Conservation (phyloP, 2,888 invertebrate genomes). For the Pimpla rufipes region DNA sequence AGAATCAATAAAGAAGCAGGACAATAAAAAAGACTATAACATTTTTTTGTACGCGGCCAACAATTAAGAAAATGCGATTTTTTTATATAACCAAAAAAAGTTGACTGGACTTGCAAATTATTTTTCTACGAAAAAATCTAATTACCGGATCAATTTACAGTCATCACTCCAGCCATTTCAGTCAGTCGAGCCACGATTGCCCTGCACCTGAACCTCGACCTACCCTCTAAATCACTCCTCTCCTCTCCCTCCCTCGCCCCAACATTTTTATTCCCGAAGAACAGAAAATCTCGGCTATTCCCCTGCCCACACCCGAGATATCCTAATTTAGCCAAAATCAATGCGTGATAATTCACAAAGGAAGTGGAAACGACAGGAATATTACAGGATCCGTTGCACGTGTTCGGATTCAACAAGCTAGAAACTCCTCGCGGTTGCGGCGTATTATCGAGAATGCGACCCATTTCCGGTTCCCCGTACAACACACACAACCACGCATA, state of each 20-base stretch:
- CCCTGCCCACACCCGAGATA: neutral
- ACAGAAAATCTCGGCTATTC: neutral
- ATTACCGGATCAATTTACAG: too few species aligned
- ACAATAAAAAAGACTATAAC: neutral
- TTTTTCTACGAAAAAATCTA: too few species aligned
- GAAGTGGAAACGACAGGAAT: neutral
- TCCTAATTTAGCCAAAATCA: conserved; percentile 1
- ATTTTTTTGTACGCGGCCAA: neutral
- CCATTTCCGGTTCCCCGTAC: neutral
- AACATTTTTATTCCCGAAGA: neutral
- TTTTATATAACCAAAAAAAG: too few species aligned
- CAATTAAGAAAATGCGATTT: neutral
- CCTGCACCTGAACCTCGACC: neutral
- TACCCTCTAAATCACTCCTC: neutral
- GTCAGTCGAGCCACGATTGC: too few species aligned
- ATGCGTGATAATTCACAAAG: neutral
- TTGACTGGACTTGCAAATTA: too few species aligned
- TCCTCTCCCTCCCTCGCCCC: too few species aligned
- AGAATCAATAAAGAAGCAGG: too few species aligned
- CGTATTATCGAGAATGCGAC: conserved; percentile 39
- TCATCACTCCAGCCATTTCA: too few species aligned
- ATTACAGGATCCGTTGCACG: conserved; percentile 15
- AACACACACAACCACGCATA: too few species aligned
- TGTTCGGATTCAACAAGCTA: conserved; percentile 37
- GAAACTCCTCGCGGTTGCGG: neutral